Conservation (phyloP, 2,113 vertebrate genomes). For the Syngnathus scovelli region DNA sequence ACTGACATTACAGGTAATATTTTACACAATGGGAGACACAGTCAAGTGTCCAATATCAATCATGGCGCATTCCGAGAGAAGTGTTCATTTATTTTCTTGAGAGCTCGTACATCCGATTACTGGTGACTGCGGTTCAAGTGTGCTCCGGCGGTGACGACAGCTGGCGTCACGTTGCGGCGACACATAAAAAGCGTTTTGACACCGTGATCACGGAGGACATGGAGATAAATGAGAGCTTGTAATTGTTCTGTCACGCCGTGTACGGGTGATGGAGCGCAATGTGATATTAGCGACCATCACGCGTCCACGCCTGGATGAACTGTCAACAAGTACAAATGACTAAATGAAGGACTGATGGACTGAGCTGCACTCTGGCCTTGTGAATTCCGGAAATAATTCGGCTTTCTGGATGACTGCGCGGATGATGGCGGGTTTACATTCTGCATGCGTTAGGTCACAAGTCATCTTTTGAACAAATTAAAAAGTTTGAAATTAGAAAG, state of each 20-base stretch:
- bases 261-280: slow-evolving; percentile 36
- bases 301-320: slow-evolving; percentile 17
- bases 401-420: neutral
- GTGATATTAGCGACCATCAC: slow-evolving; percentile 17
- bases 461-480: slow-evolving; percentile 14
- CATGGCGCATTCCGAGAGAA: neutral
- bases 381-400: neutral
- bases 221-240: slow-evolving; percentile 39
- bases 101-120: neutral
- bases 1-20: slow-evolving; percentile 81
- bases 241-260: slow-evolving; percentile 57
- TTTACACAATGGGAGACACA: neutral
- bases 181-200: neutral
- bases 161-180: slow-evolving; percentile 2
- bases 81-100: neutral
- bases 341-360: slow-evolving; percentile 21
- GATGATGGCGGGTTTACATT: slow-evolving; percentile 5
- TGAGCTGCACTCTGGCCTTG: neutral
- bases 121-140: neutral
- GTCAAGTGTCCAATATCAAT: neutral
- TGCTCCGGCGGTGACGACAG: neutral
- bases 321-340: slow-evolving; percentile 32
- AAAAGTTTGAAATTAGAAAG: slow-evolving; percentile 2
- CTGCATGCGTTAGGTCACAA: neutral
- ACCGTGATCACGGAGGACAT: slow-evolving; percentile 17